These are phyloP conservation scores for Crenuchus spilurus DNA, from an alignment of 2,797 vertebrate species.

Conservation along the genomic window DNA sequence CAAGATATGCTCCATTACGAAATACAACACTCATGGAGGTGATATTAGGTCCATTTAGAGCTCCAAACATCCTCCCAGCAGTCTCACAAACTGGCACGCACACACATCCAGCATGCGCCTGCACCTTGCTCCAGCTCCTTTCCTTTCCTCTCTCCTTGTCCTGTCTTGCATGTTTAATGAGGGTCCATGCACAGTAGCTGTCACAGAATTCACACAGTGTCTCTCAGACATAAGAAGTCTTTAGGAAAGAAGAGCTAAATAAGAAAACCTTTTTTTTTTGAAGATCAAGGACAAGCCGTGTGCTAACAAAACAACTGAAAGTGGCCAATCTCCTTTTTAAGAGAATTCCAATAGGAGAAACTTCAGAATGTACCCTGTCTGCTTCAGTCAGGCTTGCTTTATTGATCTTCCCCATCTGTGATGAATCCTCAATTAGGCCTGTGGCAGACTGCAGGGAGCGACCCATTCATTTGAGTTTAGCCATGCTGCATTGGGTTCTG, in stretches of 20 bases:
- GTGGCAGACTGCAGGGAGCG: constrained; percentile 64
- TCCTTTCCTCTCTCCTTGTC: neutral
- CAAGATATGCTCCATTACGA: constrained; percentile 62
- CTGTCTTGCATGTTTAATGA: constrained; percentile 23
- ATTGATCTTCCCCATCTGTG: constrained; percentile 77
- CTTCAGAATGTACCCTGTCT: constrained; percentile 67
- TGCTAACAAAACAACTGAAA: constrained; percentile 61
- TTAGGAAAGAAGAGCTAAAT: constrained; percentile 9
- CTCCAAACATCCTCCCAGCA: constrained; percentile 31
- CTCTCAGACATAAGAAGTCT: constrained; percentile 22
- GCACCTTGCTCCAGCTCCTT: constrained; percentile 33
- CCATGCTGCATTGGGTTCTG: constrained; percentile 25
- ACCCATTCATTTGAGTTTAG: constrained; percentile 65
- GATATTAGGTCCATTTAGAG: constrained; percentile 44
- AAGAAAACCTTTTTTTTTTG: neutral
- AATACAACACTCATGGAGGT: constrained; percentile 66
- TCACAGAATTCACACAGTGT: constrained; percentile 23
- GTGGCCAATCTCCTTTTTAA: constrained; percentile 68
- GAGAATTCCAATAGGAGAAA: constrained; percentile 76
- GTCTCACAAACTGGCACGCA: neutral
- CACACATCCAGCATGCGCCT: constrained; percentile 24
- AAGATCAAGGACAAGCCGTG: constrained; percentile 23
- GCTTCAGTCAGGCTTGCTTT: constrained; percentile 64
- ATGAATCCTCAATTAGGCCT: constrained; percentile 78
- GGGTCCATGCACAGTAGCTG: constrained; percentile 11